Evolutionary conservation across 2,888 invertebrate genomes (phyloP).

Genomic region (Frankliniella fusca): DNA sequence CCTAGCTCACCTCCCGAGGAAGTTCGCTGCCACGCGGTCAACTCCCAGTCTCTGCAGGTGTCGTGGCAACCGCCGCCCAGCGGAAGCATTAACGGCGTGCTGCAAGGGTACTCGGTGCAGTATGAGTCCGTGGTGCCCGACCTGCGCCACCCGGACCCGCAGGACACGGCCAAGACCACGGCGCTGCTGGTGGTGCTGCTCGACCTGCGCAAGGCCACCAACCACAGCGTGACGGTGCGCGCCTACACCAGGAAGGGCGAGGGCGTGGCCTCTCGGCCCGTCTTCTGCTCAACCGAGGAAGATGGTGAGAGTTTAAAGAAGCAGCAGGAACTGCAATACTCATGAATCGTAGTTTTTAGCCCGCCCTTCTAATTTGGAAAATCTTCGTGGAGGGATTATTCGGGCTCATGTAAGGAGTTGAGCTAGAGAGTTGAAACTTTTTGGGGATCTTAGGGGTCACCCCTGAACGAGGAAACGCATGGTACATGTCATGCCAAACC

Average conservation of each 20-base stretch:
- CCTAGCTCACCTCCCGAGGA: conserved; percentile 75
- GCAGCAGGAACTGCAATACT: too few species aligned
- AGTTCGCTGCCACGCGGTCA: conserved; percentile 67
- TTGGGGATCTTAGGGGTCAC: too few species aligned
- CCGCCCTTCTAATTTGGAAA: too few species aligned
- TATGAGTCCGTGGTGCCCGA: conserved; percentile 49
- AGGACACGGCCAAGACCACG: conserved; percentile 57
- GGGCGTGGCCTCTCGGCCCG: conserved; percentile 62
- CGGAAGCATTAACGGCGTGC: conserved; percentile 67
- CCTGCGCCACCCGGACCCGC: conserved; percentile 36
- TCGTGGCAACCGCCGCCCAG: conserved; percentile 75
- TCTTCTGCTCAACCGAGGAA: conserved; percentile 72
- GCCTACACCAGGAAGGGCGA: conserved; percentile 76
- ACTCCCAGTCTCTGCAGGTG: conserved; percentile 71
- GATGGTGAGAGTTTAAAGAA: conserved; percentile 56
- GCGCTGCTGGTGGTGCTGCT: conserved; percentile 65
- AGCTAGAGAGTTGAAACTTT: too few species aligned
- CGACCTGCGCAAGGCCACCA: conserved; percentile 68
- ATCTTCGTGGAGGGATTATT: too few species aligned
- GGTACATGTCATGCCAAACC: too few species aligned
- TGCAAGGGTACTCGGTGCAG: conserved; percentile 69
- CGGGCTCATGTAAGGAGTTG: too few species aligned
- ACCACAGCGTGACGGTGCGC: conserved; percentile 75
- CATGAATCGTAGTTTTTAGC: too few species aligned
- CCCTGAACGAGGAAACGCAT: too few species aligned